A percentile compares a stretch with the other conserved stretches of the same genome.
These are phyloP conservation scores for Pemphigus obesinymphae DNA, from an alignment of 1,140 invertebrate genomes.

Conservation along the genomic window DNA sequence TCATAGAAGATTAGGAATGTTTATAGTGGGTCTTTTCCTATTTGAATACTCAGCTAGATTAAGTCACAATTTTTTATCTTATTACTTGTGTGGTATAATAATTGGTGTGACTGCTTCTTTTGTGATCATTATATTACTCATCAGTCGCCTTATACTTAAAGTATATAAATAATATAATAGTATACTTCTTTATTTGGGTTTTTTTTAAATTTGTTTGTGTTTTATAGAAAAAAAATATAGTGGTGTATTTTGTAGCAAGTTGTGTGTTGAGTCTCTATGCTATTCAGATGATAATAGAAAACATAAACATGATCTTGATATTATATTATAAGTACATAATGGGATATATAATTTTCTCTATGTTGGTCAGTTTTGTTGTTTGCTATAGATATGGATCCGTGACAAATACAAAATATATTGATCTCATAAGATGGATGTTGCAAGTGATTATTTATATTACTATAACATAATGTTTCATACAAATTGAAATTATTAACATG, in stretches of 20 bases:
- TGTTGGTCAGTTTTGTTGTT: conserved; percentile 74
- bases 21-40: conserved; percentile 59
- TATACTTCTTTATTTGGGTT: background rate
- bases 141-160: conserved; percentile 72
- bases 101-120: conserved; percentile 76
- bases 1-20: conserved; percentile 60
- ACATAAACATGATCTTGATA: conserved; percentile 62
- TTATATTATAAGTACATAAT: conserved; percentile 68
- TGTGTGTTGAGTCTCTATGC: conserved; percentile 77
- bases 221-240: conserved; percentile 69
- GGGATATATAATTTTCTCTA: conserved; percentile 68
- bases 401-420: conserved; percentile 68
- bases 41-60: conserved; percentile 64
- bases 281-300: conserved; percentile 69
- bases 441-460: conserved; percentile 60
- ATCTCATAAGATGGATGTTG: conserved; percentile 79
- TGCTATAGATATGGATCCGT: conserved; percentile 86
- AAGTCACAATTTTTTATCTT: conserved; percentile 72
- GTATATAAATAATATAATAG: conserved; percentile 54
- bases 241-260: conserved; percentile 66
- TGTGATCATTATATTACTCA: conserved; percentile 72
- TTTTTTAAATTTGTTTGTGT: conserved; percentile 44
- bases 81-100: conserved; percentile 74
- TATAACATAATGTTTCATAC: too few species aligned
- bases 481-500: background rate